Evolutionary conservation across 2,888 invertebrate genomes (phyloP), one percentile per base, ranked within the genome.

Genomic region (Meta bourneti): DNA sequence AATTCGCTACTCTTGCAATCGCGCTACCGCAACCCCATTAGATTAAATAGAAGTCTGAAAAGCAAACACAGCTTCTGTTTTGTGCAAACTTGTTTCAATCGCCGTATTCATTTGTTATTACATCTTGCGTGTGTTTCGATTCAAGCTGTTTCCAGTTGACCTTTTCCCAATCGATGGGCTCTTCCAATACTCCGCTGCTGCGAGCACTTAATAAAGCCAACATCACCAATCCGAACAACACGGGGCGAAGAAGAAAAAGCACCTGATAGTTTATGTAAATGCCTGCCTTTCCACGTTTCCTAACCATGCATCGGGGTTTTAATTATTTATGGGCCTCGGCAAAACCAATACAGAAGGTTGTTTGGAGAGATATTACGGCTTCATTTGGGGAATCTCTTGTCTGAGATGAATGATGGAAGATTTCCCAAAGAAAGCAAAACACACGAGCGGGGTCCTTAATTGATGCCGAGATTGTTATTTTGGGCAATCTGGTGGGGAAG

Each of bases 401-500:
- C 34, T 4, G 34, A 91, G 79, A 91, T 91, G 91, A 83, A 87
- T 91, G 82, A 87, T 91, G 87, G 19, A 61, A 49, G 48, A 83
- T 52, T 48, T 89, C 77, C 34, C 72, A 84, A 90, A 90, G 90
- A 90, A 89, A 84, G 79, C 48, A 74, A 61, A 79, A 83, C 71
- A 75, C 16, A 52, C 72, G 54, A 20, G 69, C 61, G 13, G n/a
- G 69, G 34, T 20, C 79, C 80, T 74, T 90, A 90, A 90, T 90
- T 86, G 90, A 86, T 86, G 91, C 91, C 13, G 91, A 91, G 82
- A 91, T 91, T 91, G 91, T 91, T 91, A 87, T 91, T 91, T 91
- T 87, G 87, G 71, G 80, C 72, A 75, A 77, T 61, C 77, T 82
- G 34, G 86, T 91, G 91, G 88, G 91, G 84, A 91, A 88, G 88